These are phyloP conservation scores for Eupithecia pulchellata DNA, from an alignment of 2,888 invertebrate species.

Conservation along the genomic window DNA sequence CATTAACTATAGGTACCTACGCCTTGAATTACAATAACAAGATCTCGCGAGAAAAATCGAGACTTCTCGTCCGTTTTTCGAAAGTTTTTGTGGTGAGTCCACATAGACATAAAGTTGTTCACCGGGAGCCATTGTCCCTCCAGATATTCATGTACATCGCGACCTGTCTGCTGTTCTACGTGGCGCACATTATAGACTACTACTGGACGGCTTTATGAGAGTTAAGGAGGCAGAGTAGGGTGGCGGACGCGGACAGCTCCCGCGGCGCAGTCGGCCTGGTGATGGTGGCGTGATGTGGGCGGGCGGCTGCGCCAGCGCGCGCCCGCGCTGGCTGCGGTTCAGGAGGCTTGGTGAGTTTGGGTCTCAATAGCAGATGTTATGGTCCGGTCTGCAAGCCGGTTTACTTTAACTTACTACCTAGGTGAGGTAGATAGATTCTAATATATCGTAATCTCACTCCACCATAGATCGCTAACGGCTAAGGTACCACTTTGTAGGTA, in stretches of 20 bases:
- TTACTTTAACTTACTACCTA: too few relatives aligned
- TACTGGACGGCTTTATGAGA: slow-evolving; percentile 65
- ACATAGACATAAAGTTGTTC: background rate
- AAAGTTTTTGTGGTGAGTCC: too few relatives aligned
- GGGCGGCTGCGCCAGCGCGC: slow-evolving; percentile 40
- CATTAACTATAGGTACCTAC: too few relatives aligned
- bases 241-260: slow-evolving; percentile 12
- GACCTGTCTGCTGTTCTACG: slow-evolving; percentile 78
- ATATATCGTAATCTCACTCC: too few relatives aligned
- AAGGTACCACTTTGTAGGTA: too few relatives aligned
- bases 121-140: slow-evolving; percentile 7
- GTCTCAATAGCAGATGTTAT: background rate
- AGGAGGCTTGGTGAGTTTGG: slow-evolving; percentile 64
- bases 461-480: too few relatives aligned
- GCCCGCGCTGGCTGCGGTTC: slow-evolving; percentile 49
- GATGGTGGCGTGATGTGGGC: slow-evolving; percentile 41
- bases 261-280: slow-evolving; percentile 27
- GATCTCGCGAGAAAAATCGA: background rate
- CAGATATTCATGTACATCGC: slow-evolving; percentile 81
- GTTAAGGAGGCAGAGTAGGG: slow-evolving; percentile 31
- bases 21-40: background rate
- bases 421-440: too few relatives aligned
- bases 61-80: background rate
- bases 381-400: too few relatives aligned
- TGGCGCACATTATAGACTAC: slow-evolving; percentile 80